Base-by-base conservation (phyloP, 1,140 invertebrate genomes). In the Drosophila serrata region DNA sequence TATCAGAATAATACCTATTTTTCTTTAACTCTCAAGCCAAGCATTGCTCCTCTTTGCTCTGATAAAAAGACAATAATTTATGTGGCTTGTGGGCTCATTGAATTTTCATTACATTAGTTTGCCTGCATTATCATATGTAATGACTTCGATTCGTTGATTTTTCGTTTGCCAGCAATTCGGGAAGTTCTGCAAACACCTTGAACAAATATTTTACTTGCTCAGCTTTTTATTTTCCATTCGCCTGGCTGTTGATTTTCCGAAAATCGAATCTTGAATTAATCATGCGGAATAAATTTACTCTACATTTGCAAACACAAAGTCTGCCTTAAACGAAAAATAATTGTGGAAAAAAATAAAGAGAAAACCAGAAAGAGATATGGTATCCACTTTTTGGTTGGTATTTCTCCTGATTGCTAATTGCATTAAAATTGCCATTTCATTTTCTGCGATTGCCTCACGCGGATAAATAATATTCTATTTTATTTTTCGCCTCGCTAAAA, bases 251-350 rank as follows among this genome's bases (percentile, higher is more conserved):
- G 40, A 70, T 56, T 77, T 68, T 46, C 57, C 57, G n/a, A 64
- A 70, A 81, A 84, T 84, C 70, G 75, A 84, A 82, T 79, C 75
- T 79, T 59, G 80, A 82, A 82, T 76, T 84, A 84, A 84, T 84
- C 81, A 82, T 76, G 75, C 53, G 81, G 75, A 84, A 84, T 82
- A 76, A 84, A 82, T 84, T 84, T 79, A 75, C 79, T 79, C 69
- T 68, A 69, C 48, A 69, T 69, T 68, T 77, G 22, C 73, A n/a
- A n/a, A 31, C 35, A 11, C 17, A 15, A 49, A 60, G 31, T 35
- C 22, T 33, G 39, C 51, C 59, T 57, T 58, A 51, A 64, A 58
- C 43, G 46, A 55, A 13, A 40, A 46, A 51, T 57, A 75, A 64
- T 75, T 64, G 48, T 39, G 29, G 24, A 24, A 2, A 60, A 60